Conservation (phyloP, 2,113 vertebrate species). For the Loxodonta africana region DNA sequence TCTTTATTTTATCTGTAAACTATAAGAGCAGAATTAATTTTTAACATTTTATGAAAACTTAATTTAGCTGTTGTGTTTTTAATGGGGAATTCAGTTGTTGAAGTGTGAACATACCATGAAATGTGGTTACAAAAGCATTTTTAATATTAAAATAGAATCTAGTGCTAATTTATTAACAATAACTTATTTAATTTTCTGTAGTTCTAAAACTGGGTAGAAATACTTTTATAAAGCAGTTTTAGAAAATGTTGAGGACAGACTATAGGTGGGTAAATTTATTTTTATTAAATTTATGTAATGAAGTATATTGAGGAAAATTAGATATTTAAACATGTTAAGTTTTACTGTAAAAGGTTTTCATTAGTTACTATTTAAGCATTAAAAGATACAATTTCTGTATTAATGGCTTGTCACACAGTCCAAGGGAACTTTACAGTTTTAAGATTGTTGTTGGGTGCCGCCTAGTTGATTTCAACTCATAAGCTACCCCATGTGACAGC, state of each 20-base stretch:
- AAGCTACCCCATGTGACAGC: background rate
- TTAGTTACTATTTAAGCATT: background rate
- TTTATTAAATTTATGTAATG: slow-evolving; percentile 81
- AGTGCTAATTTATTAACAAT: slow-evolving; percentile 56
- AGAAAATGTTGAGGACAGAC: slow-evolving; percentile 75
- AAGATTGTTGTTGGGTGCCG: background rate
- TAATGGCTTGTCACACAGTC: background rate
- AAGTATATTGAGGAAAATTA: slow-evolving; percentile 70
- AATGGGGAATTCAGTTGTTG: slow-evolving; percentile 65
- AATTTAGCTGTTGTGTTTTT: slow-evolving; percentile 81
- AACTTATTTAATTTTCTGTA: slow-evolving; percentile 37
- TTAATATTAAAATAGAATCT: slow-evolving; percentile 37
- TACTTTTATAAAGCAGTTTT: slow-evolving; percentile 66
- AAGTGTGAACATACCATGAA: slow-evolving; percentile 15
- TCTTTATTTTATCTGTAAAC: slow-evolving; percentile 58
- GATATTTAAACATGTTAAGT: slow-evolving; percentile 39
- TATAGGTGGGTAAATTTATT: slow-evolving; percentile 75
- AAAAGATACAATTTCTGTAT: slow-evolving; percentile 14
- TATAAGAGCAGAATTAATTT: slow-evolving; percentile 56
- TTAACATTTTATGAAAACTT: slow-evolving; percentile 46
- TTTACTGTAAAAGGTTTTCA: slow-evolving; percentile 54
- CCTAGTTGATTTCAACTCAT: background rate
- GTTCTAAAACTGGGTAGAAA: slow-evolving; percentile 72
- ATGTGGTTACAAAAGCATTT: slow-evolving; percentile 61
- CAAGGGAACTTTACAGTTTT: background rate